Percentiles rank a stretch among this genome's conserved stretches.
Conservation (phyloP, 1,140 invertebrate genomes). For the Zelostemma sp. region DNA sequence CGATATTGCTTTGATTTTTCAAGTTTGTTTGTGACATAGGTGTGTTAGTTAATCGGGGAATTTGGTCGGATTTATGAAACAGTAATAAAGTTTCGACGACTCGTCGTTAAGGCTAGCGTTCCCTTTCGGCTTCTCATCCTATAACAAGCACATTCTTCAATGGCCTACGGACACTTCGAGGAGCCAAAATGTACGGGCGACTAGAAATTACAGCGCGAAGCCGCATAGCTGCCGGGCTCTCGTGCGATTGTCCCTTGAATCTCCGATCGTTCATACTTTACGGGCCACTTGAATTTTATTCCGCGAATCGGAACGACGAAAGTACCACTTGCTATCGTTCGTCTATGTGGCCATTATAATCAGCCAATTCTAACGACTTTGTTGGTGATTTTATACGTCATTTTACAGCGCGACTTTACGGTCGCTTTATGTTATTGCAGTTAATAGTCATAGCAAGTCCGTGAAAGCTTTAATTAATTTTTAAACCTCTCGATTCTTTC, state of each 20-base stretch:
- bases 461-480: constrained; percentile 33
- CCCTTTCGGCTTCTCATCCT: constrained; percentile 56
- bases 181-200: constrained; percentile 12
- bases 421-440: constrained; percentile 30
- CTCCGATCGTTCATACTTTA: constrained; percentile 35
- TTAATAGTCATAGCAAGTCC: constrained; percentile 26
- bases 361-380: constrained; percentile 35
- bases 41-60: constrained; percentile 52
- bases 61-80: constrained; percentile 58
- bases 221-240: constrained; percentile 14
- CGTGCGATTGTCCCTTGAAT: constrained; percentile 16
- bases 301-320: constrained; percentile 38
- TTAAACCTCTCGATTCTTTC: constrained; percentile 5
- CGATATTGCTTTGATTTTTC: no score
- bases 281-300: constrained; percentile 45
- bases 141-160: constrained; percentile 33
- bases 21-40: constrained; percentile 10
- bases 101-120: constrained; percentile 56
- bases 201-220: constrained; percentile 16
- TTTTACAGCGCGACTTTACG: constrained; percentile 38
- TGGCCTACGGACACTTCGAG: constrained; percentile 41
- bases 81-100: constrained; percentile 65
- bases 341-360: constrained; percentile 33
- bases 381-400: constrained; percentile 43
- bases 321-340: constrained; percentile 33